Evolutionary conservation across 92 coral and sea anemone species (phyloP).

Genomic region (Epizoanthus illoricatus): DNA sequence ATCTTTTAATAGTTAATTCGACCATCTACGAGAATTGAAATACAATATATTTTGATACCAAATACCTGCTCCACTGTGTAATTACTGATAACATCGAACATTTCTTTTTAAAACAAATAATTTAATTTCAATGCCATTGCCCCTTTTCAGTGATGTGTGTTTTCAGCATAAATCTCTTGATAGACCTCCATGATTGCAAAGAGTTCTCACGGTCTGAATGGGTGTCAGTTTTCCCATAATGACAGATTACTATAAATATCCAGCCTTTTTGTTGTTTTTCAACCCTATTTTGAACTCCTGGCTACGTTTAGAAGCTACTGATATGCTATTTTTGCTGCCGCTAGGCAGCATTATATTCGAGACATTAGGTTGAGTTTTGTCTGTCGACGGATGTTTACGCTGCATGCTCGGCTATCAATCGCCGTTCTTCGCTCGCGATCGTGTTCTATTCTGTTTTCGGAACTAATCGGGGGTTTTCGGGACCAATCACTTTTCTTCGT

Average conservation of each 20-base stretch:
- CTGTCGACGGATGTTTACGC: no score
- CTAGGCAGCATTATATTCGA: no score
- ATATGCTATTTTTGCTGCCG: no score
- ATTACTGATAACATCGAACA: slow-evolving; percentile 7
- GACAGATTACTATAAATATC: not conserved
- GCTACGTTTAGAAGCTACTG: no score
- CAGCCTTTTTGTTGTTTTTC: not conserved
- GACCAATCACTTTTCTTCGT: no score
- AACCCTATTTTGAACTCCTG: not conserved
- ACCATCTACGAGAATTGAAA: not conserved
- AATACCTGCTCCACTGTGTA: slow-evolving; percentile 19
- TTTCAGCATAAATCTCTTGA: not conserved
- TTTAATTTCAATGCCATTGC: not conserved
- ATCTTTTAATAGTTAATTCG: no score
- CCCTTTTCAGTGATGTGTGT: not conserved
- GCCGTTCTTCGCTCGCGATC: no score
- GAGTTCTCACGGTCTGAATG: slow-evolving; percentile 13
- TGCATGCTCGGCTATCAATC: no score
- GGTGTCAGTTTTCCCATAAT: slow-evolving; percentile 3
- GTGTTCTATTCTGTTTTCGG: no score
- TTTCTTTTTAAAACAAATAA: not conserved
- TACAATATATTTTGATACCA: slow-evolving; percentile 13
- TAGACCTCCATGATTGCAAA: slow-evolving; percentile 12
- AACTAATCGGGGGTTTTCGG: no score
- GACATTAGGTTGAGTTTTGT: no score